Evolutionary conservation across 2,113 vertebrate genomes (phyloP), one percentile per base, ranked within the genome.

Genomic region (Oncorhynchus kisutch): DNA sequence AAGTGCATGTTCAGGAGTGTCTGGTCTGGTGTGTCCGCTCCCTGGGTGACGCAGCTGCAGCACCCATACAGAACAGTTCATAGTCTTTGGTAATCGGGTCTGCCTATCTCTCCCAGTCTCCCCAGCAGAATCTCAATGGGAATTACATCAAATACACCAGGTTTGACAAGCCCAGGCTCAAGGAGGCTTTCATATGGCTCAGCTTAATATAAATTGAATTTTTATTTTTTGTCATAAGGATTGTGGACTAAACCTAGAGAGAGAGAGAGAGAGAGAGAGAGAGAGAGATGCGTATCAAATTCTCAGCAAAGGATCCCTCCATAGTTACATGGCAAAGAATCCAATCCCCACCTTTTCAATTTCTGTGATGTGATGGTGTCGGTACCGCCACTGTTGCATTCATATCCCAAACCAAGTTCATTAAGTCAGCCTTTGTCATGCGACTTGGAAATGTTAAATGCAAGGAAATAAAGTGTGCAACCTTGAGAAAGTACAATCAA

Each of bases 191-290:
- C 73, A 84, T 31, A 18, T 16, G 22, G 59, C 84, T 84, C 27
- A 39, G 62, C 81, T 86, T 87, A 84, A 87, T 88, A 86, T 84
- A 86, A 87, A 86, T 87, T 76, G 81, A 84, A 84, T 88, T 87
- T 85, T 79, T 83, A 85, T 81, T 34, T 25, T 25, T 25, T 71
- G 76, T 87, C 73, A 67, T 83, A 76, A 84, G 67, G 84, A 88
- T 88, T 86, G 68, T 74, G 0, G 27, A 71, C 39, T 5, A 73
- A 81, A 85, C 77, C 88, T 86, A 81, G 89, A n/a, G n/a, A 31
- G 76, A 86, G 27, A 27, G 27, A 3, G 27, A 27, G 27, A 27
- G 27, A 3, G 27, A 81, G 86, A 71, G 70, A 71, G 25, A 39
- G 76, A 86, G 81, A 84, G 82, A 71, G 74, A 77, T 84, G 2